These are phyloP conservation scores for Xenops minutus DNA, from an alignment of 2,797 vertebrate species.

Conservation along the genomic window DNA sequence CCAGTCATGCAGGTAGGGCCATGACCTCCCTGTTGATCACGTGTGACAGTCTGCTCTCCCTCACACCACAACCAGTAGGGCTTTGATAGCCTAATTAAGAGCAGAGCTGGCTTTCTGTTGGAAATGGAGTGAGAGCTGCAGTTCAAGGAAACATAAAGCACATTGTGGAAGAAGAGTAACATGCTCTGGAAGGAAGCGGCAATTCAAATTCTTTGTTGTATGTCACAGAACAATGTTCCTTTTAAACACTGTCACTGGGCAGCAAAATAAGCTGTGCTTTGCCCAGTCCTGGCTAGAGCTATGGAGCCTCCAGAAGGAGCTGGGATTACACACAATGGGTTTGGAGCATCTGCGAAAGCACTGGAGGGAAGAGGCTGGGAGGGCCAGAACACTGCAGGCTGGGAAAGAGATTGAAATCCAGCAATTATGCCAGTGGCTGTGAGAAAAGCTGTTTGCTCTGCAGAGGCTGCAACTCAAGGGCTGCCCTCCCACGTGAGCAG, in stretches of 20 bases:
- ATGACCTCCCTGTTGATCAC: not conserved
- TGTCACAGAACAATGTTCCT: not conserved
- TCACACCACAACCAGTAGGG: not conserved
- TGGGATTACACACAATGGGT: fast-evolving
- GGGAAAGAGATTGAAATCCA: not conserved
- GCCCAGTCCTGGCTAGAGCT: not conserved
- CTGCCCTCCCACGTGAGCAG: not conserved
- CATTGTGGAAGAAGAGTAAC: not conserved
- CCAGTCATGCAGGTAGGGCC: not conserved
- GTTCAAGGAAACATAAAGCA: not conserved
- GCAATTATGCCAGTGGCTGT: not conserved
- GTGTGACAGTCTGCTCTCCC: not conserved
- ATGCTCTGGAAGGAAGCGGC: not conserved
- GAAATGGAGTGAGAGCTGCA: not conserved
- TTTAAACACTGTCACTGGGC: not conserved
- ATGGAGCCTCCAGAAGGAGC: not conserved
- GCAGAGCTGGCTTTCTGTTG: not conserved
- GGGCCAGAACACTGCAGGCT: not conserved
- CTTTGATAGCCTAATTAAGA: not conserved
- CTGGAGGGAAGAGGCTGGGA: not conserved
- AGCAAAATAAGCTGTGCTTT: not conserved
- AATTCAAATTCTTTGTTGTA: not conserved
- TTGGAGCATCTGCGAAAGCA: not conserved
- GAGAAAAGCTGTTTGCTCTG: not conserved
- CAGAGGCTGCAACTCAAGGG: not conserved